Conservation (phyloP, 2,113 vertebrate species). For the Haemorhous mexicanus region DNA sequence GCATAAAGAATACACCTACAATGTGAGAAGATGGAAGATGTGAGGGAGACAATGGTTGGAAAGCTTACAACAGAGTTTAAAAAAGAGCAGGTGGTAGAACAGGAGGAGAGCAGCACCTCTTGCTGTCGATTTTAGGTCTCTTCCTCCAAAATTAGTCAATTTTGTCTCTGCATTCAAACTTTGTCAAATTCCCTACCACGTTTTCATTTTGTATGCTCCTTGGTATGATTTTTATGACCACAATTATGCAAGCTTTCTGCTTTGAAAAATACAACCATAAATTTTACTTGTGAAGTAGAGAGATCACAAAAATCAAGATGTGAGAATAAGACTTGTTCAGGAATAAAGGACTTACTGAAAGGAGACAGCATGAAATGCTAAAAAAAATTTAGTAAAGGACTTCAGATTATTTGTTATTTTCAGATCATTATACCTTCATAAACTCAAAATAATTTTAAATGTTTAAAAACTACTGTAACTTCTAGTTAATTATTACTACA, state of each 20-base stretch:
- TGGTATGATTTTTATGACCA: not conserved
- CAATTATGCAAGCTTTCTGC: conserved; percentile 60
- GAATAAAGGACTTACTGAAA: conserved; percentile 58
- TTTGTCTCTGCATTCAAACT: conserved; percentile 31
- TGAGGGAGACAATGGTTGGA: not conserved
- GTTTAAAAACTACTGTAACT: not conserved
- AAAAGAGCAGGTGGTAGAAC: not conserved
- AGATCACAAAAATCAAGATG: conserved; percentile 43
- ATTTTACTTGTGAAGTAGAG: conserved; percentile 33
- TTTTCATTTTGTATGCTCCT: not conserved
- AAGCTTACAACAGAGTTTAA: conserved; percentile 49
- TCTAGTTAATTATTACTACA: not conserved
- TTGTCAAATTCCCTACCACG: not conserved
- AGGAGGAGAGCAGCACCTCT: conserved; percentile 9
- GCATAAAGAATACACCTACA: conserved; percentile 34
- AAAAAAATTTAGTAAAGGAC: conserved; percentile 59
- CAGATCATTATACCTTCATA: not conserved
- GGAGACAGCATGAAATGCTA: conserved; percentile 61
- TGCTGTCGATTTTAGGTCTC: not conserved
- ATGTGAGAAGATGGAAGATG: conserved; percentile 1
- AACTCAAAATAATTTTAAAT: not conserved
- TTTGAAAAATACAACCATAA: conserved; percentile 50
- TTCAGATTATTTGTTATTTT: conserved; percentile 44
- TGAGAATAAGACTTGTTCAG: conserved; percentile 43
- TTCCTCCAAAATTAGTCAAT: conserved; percentile 7